A percentile compares a stretch with the other conserved stretches of the same genome.
Evolutionary conservation across 2,113 vertebrate genomes (phyloP).

Genomic region (Tichodroma muraria): DNA sequence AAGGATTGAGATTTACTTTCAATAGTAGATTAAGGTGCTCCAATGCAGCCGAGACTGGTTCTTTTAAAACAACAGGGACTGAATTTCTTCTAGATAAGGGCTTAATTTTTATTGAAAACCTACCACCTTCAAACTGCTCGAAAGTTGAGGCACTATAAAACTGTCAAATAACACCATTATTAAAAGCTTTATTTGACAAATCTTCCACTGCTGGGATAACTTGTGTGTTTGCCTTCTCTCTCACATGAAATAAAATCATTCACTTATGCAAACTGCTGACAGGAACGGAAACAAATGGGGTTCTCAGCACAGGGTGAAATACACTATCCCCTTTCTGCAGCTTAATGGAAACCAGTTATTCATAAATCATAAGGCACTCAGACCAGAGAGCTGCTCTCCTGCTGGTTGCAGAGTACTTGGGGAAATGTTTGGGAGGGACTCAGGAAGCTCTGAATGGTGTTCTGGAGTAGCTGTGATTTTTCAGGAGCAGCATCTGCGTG

Average conservation of each 20-base stretch:
- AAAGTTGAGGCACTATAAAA: slow-evolving; percentile 75
- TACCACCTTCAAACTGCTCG: slow-evolving; percentile 74
- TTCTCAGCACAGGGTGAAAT: slow-evolving; percentile 60
- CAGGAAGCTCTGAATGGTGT: not conserved
- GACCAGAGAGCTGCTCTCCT: not conserved
- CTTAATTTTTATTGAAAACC: slow-evolving; percentile 81
- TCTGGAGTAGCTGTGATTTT: not conserved
- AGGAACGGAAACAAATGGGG: slow-evolving; percentile 72
- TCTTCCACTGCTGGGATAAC: slow-evolving; percentile 70
- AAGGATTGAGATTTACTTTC: slow-evolving; percentile 79
- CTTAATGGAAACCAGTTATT: slow-evolving; percentile 54
- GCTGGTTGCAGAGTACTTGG: not conserved
- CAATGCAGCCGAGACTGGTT: slow-evolving; percentile 65
- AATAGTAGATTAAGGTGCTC: slow-evolving; percentile 73
- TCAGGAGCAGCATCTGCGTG: not conserved
- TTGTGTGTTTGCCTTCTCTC: slow-evolving; percentile 67
- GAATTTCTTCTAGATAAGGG: slow-evolving; percentile 73
- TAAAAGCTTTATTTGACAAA: slow-evolving; percentile 80
- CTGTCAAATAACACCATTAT: slow-evolving; percentile 77
- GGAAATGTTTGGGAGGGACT: not conserved
- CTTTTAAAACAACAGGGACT: slow-evolving; percentile 71
- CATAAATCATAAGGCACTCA: slow-evolving; percentile 58
- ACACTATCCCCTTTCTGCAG: slow-evolving; percentile 50
- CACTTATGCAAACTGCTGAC: slow-evolving; percentile 76
- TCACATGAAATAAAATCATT: slow-evolving; percentile 74